Base-by-base conservation (phyloP, 1,140 invertebrate species). In the Brevipalpus yothersi region DNA sequence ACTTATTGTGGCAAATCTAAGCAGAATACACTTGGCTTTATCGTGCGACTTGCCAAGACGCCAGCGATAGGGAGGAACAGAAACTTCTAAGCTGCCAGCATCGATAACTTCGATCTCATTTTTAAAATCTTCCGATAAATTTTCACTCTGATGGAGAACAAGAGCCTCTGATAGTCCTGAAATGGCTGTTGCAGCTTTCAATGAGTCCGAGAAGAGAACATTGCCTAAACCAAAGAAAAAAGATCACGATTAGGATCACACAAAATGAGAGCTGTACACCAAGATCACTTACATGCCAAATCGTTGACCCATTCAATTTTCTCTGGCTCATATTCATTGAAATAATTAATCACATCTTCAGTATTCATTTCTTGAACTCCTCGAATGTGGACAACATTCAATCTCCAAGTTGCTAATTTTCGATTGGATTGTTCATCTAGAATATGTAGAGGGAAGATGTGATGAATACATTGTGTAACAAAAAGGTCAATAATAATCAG, bases 301-400 rank as follows among this genome's bases (percentile, higher is more conserved):
- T 84, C 79, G 75, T 83, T 81, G 59, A 86, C 79, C 82, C 83
- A 86, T 71, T 88, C 84, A 47, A 87, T 75, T 2, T 77, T 76
- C 7, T 77, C 72, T 43, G 84, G 82, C 58, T 76, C 76, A 72
- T 81, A 84, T 63, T 81, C 77, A 68, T 77, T 73, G 66, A 86
- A 82, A 70, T 86, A 86, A 63, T 78, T 76, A 67, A 86, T 81
- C 39, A 87, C 75, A 70, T 87, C 82, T 69, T 80, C 77, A 40
- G 80, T 83, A 62, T 73, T 80, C 74, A 87, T 79, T 15, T 83
- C 77, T 65, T 83, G 74, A 1, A 80, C 79, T 40, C 84, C 83
- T 68, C 78, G 71, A 64, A 87, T 75, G 69, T 86, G 82, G 49
- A 88, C 69, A 19, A 80, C 76, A 71, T 84, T 80, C 63, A 82